A percentile compares a stretch with the other conserved stretches of the same genome.
phyloP scores from a whole-genome alignment of 1,140 invertebrate genomes.

The Arion vulgaris region DNA sequence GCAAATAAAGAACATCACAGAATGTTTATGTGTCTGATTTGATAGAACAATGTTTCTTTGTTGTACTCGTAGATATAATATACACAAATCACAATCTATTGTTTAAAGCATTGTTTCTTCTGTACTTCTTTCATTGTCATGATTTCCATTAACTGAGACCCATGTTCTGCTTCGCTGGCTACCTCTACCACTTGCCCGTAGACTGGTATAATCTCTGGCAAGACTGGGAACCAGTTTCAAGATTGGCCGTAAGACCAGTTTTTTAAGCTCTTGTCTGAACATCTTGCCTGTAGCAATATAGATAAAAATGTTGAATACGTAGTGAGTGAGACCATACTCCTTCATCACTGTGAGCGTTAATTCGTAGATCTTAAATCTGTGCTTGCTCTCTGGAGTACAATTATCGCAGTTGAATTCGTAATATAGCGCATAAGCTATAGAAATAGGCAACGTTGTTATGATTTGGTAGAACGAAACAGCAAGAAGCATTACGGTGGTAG shows the following conservation, averaged over 20 bases:
- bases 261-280: constrained; percentile 66
- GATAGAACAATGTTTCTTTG: too few species aligned
- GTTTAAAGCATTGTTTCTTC: neutral
- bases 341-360: constrained; percentile 61
- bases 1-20: too few species aligned
- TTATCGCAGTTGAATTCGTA: constrained; percentile 37
- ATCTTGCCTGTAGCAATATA: constrained; percentile 69
- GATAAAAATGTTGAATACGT: constrained; percentile 70
- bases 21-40: too few species aligned
- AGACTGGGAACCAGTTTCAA: constrained; percentile 43
- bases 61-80: too few species aligned
- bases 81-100: too few species aligned
- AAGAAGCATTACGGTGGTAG: constrained; percentile 69
- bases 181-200: constrained; percentile 44
- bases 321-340: constrained; percentile 69
- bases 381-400: neutral
- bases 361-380: constrained; percentile 41
- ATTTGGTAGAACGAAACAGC: constrained; percentile 71
- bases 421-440: constrained; percentile 59
- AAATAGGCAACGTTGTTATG: constrained; percentile 68
- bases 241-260: constrained; percentile 47
- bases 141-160: constrained; percentile 48
- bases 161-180: constrained; percentile 46
- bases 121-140: constrained; percentile 8
- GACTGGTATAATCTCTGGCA: constrained; percentile 54